Percentiles rank a stretch among this genome's conserved stretches.
Evolutionary conservation across 1,140 invertebrate genomes (phyloP).

Genomic region (Ridgeia piscesae): DNA sequence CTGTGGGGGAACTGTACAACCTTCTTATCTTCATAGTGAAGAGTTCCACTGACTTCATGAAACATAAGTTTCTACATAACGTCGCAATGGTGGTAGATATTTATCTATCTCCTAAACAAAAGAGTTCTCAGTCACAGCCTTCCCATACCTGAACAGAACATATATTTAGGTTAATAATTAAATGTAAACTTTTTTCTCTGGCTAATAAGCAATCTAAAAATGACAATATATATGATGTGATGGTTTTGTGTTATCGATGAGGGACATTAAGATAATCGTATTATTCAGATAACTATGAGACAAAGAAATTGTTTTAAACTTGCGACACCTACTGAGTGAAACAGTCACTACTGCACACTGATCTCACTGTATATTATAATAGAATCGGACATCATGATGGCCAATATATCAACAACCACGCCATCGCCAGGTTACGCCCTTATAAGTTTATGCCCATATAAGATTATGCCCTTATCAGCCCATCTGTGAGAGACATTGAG

Average conservation of each 20-base stretch:
- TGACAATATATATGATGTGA: no score
- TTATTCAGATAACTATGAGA: background rate
- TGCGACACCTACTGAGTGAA: no score
- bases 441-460: no score
- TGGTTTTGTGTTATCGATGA: background rate
- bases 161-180: background rate
- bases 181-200: background rate
- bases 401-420: no score
- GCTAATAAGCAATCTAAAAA: background rate
- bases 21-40: background rate
- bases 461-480: no score
- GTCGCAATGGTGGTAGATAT: slow-evolving; percentile 60
- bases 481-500: no score
- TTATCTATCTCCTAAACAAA: slow-evolving; percentile 63
- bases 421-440: no score
- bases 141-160: slow-evolving; percentile 45
- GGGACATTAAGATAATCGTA: background rate
- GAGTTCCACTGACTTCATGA: background rate
- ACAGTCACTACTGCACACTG: no score
- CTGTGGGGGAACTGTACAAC: no score
- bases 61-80: slow-evolving; percentile 9
- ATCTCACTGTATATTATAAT: no score
- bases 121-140: slow-evolving; percentile 38
- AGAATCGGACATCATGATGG: no score
- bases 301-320: no score